Base-by-base conservation (phyloP, 1,140 invertebrate genomes). In the Brachionus plicatilis region DNA sequence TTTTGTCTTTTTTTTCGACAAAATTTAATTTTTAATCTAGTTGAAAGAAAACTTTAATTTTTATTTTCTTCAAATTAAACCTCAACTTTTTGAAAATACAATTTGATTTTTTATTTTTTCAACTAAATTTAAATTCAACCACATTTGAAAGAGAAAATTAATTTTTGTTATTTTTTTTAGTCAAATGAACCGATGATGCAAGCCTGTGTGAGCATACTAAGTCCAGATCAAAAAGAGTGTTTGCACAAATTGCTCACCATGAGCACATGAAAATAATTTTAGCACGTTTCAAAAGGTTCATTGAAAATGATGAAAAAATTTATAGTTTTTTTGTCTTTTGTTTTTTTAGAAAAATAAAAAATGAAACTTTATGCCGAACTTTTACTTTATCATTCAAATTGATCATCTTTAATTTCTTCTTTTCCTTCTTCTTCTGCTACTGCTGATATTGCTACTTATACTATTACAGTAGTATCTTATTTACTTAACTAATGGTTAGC, bases 171-270 rank as follows among this genome's bases (percentile, higher is more conserved):
- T 37, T 6, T 85, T 84, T 91, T 92, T 84, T 88, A 93, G 92
- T 92, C 90, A 68, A 95, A 95, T 89, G 92, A 92, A 68, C 92
- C 94, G 76, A 90, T 96, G 85, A 96, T 96, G 90, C 93, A 95
- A 89, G 93, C 92, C 7, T 95, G 94, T 86, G 90, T 95, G 85
- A 91, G 91, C 86, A 91, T 92, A 85, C 90, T 97, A 86, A 92
- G 92, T 83, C 90, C 92, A 37, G 94, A 95, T 86, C 94, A 95
- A 88, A 93, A 95, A 88, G 92, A 93, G 87, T 82, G 79, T 47
- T 82, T 82, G 43, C 79, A 82, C n/a, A 60, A 82, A 47, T 68
- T 82, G 37, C 43, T 82, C 20, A 82, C 79, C 33, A 82, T 82
- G 79, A 82, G 65, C 53, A 82, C 50, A 82, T 82, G 65, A 68